Base-by-base conservation (phyloP, 2,797 vertebrate species). In the Dendrocincla fuliginosa region DNA sequence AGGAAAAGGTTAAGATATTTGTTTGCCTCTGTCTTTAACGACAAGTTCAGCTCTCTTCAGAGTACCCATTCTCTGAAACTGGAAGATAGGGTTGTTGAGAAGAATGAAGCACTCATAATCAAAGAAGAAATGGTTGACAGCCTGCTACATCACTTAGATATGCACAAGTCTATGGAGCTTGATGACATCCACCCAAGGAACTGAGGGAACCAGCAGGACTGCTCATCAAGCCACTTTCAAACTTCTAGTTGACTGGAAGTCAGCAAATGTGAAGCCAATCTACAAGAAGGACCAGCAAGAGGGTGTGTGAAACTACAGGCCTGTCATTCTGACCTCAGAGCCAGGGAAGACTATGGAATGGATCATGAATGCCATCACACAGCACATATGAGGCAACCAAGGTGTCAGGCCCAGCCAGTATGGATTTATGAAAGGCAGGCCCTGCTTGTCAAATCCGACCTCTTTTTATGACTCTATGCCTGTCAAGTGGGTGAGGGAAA, bases 321-420 rank as follows among this genome's bases (percentile, higher is more conserved):
- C 9, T 37, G 10, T 37, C 27, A n/a, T 56, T 71, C 14, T 71
- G 57, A 33, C 32, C 10, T 50, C 57, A 37, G 50, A 35, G 32
- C 3, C 27, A 24, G 55, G 42, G 18, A 64, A 46, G 5, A 3
- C 35, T 49, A 23, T 41, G 41, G 42, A 23, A 49, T 3, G 10
- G 11, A 15, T 42, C 57, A 49, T 71, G 30, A 17, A 27, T 16
- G 22, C 25, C 35, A 23, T 49, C 27, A 35, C 0, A 0, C 17
- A 63, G 41, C 22, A 70, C 7, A 33, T 25, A 14, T 32, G 6
- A 8, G 41, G 12, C 8, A 63, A 22, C 9, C 8, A 35, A 13
- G 20, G 39, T 16, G 20, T 33, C 64, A 61, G 41, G 33, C 11
- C 25, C 16, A 47, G 17, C 16, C 35, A 49, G 25, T 23, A 12